A percentile compares a stretch with the other conserved stretches of the same genome.
phyloP scores from a whole-genome alignment of 2,888 invertebrate species.

The Cataglyphis albicans region DNA sequence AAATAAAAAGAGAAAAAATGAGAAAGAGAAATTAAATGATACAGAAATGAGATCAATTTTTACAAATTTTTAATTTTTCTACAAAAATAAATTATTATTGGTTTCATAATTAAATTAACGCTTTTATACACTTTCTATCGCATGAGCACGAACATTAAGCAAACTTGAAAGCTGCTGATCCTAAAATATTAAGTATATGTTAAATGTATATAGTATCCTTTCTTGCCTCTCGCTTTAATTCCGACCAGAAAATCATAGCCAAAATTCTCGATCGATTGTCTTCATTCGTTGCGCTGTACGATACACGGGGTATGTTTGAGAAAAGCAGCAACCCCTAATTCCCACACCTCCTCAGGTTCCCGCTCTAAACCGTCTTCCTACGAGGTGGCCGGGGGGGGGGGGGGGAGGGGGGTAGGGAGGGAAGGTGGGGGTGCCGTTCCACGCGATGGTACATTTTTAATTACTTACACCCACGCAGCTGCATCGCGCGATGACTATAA shows the following conservation, averaged over 20 bases:
- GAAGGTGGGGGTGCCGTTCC: conserved; percentile 77
- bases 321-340: conserved; percentile 77
- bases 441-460: conserved; percentile 86
- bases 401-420: not conserved
- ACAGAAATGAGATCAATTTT: not conserved
- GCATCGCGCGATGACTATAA: conserved; percentile 86
- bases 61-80: not conserved
- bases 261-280: conserved; percentile 68
- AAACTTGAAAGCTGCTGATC: not conserved
- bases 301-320: conserved; percentile 76
- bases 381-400: conserved; percentile 40
- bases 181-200: not conserved
- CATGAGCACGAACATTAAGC: not conserved
- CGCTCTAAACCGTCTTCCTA: conserved; percentile 72
- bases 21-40: not conserved
- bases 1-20: not conserved
- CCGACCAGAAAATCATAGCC: not conserved
- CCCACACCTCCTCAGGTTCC: conserved; percentile 65
- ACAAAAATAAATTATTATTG: not conserved
- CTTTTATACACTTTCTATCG: not conserved
- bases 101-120: not conserved
- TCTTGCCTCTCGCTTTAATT: not conserved
- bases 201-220: not conserved
- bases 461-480: conserved; percentile 86
- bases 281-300: conserved; percentile 80